Percentiles rank a stretch among this genome's conserved stretches.
Evolutionary conservation across 2,888 invertebrate species (phyloP).

Genomic region (Petrolisthes cinctipes): DNA sequence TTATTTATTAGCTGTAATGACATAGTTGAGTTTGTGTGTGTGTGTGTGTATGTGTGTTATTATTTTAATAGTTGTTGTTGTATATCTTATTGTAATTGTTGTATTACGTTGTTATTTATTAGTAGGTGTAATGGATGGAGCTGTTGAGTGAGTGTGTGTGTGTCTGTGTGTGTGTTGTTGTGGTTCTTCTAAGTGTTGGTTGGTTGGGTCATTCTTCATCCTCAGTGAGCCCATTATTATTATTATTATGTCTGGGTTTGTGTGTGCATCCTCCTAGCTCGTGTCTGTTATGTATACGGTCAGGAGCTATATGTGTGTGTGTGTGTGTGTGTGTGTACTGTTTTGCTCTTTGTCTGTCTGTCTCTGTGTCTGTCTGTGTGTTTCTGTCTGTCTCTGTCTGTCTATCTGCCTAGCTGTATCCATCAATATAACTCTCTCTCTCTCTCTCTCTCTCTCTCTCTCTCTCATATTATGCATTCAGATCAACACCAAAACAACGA

Average conservation of each 20-base stretch:
- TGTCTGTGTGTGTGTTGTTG: background rate
- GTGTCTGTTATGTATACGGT: too few species aligned
- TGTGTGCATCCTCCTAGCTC: too few species aligned
- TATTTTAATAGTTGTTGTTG: background rate
- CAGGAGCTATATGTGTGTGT: background rate
- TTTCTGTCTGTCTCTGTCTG: too few species aligned
- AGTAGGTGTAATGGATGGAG: background rate
- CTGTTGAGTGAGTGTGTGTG: background rate
- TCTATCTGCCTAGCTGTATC: background rate
- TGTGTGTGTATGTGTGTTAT: background rate
- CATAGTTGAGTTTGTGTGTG: background rate
- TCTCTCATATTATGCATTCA: background rate
- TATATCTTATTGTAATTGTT: background rate
- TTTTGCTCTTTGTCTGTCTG: background rate
- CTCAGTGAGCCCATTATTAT: too few species aligned
- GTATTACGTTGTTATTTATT: background rate
- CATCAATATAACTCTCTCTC: background rate
- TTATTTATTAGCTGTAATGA: too few species aligned
- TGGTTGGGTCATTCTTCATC: too few species aligned
- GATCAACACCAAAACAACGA: too few species aligned
- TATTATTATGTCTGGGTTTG: too few species aligned
- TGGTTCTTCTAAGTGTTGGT: background rate
- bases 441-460: slow-evolving; percentile 4
- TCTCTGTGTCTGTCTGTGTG: background rate
- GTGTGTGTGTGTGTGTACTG: background rate